Evolutionary conservation across 2,888 invertebrate genomes (phyloP), one percentile per base, ranked within the genome.

Genomic region (Dryococelus australis): DNA sequence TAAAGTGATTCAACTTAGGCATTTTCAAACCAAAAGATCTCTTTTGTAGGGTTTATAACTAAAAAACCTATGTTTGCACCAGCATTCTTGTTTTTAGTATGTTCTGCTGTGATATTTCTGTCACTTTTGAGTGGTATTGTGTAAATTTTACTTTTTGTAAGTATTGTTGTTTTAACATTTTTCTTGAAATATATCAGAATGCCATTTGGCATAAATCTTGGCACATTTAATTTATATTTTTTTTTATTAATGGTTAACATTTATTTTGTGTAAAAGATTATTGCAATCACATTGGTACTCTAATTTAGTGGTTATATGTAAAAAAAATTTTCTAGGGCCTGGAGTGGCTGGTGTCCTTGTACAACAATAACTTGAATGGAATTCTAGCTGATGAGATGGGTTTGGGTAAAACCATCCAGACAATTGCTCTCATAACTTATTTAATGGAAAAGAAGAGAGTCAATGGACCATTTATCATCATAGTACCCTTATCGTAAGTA

Each of bases 301-400:
- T 1, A 35, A 35, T 35, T 3, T 35, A 35, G 4, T 35, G 35
- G 4, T 35, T 3, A 35, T 3, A 35, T 35, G 35, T 35, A 35
- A 35, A 35, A 35, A 35, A 35, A 47, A 47, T 85, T 43, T 87
- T 89, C 79, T 81, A 93, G 91, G 95, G 95, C 84, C 91, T 95
- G 88, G 94, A 95, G 90, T 95, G 95, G 95, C 92, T 95, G 91
- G 95, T 95, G 24, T 95, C 95, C 0, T 91, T 95, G 88, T 94
- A 94, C 91, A 95, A 95, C 91, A 95, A 95, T 91, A 95, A 94
- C 90, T 91, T 95, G 88, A 95, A 95, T 91, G 95, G 95, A 26
- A 95, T 95, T 90, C 91, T 95, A 89, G 95, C 95, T 81, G 95
- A 95, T 91, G 95, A 95, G 91, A 95, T 95, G 95, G 94, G 94